Evolutionary conservation across 2,113 vertebrate genomes (phyloP).

Genomic region (Rhinopomastus cyanomelas): DNA sequence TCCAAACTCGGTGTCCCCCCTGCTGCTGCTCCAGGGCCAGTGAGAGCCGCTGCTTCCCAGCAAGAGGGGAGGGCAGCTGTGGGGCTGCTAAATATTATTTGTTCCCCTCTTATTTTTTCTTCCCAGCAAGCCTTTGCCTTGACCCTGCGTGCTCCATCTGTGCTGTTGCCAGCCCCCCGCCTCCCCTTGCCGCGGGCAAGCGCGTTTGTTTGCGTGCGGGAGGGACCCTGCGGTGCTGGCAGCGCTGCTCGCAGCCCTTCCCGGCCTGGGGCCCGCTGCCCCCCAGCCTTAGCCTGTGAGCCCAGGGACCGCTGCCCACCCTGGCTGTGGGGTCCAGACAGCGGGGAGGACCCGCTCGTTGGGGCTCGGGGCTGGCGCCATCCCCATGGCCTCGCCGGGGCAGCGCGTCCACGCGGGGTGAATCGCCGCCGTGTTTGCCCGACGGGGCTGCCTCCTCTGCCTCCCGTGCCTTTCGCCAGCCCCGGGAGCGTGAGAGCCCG

Average conservation of each 20-base stretch:
- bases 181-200: not conserved
- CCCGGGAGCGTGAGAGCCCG: rapidly evolving
- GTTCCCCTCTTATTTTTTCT: conserved; percentile 48
- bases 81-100: conserved; percentile 64
- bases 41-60: not conserved
- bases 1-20: not conserved
- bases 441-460: not conserved
- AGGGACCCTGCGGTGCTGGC: not conserved
- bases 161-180: not conserved
- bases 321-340: not conserved
- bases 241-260: rapidly evolving
- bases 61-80: not conserved
- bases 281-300: not conserved
- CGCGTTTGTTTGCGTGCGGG: rapidly evolving
- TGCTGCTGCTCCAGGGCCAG: not conserved
- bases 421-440: conserved; percentile 20
- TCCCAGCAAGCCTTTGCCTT: not conserved
- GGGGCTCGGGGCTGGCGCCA: not conserved
- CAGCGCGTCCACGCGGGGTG: rapidly evolving
- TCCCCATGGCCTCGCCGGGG: rapidly evolving
- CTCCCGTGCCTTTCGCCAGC: not conserved
- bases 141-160: rapidly evolving
- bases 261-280: rapidly evolving
- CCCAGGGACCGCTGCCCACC: rapidly evolving
- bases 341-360: not conserved